Evolutionary conservation across 2,888 invertebrate species (phyloP).

Genomic region (Athalia circularis): DNA sequence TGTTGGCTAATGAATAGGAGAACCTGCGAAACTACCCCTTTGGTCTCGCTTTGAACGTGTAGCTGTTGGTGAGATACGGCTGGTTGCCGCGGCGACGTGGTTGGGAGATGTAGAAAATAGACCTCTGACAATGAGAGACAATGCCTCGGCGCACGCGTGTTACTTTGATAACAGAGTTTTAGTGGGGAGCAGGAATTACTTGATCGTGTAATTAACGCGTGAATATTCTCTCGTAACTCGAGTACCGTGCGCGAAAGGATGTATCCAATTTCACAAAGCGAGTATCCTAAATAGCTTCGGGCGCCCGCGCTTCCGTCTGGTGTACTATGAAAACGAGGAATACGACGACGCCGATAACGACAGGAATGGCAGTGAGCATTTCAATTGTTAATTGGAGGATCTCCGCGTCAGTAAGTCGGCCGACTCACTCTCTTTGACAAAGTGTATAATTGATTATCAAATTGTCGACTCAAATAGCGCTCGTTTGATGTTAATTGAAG

Average conservation of each 20-base stretch:
- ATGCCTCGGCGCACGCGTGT: too few relatives aligned
- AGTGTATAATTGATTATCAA: too few relatives aligned
- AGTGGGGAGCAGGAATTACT: neutral
- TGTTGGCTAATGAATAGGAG: too few relatives aligned
- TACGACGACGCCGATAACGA: too few relatives aligned
- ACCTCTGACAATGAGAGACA: too few relatives aligned
- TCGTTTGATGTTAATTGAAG: too few relatives aligned
- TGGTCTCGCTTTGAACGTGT: too few relatives aligned
- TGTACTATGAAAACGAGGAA: neutral
- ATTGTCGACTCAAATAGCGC: too few relatives aligned
- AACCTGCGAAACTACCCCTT: too few relatives aligned
- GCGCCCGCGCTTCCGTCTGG: neutral
- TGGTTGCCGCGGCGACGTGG: too few relatives aligned
- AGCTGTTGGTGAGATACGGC: too few relatives aligned
- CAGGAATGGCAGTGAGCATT: neutral
- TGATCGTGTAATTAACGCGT: neutral
- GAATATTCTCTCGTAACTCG: neutral
- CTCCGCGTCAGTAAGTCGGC: neutral
- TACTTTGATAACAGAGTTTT: neutral
- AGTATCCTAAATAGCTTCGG: neutral
- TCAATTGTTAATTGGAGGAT: slow-evolving; percentile 19
- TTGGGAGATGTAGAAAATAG: too few relatives aligned
- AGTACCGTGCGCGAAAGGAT: neutral
- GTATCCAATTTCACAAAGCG: neutral
- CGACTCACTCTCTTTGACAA: neutral